These are phyloP conservation scores for Drosophila chauvacae DNA, from an alignment of 1,140 invertebrate species.

Conservation along the genomic window DNA sequence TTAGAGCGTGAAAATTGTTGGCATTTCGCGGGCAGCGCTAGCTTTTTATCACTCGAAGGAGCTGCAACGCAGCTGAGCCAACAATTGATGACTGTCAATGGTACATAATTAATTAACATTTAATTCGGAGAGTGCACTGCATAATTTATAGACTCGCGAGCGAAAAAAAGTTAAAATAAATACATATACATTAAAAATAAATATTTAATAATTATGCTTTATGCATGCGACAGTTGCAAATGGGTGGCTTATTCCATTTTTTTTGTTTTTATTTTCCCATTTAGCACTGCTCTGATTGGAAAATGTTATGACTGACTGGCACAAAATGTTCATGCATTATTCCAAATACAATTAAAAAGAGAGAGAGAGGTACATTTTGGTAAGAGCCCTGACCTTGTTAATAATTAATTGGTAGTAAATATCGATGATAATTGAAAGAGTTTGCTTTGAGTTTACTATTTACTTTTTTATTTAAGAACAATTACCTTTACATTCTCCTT, in stretches of 20 bases:
- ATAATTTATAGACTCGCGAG: slow-evolving; percentile 50
- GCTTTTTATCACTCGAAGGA: slow-evolving; percentile 14
- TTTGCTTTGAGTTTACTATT: neutral
- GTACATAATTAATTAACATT: slow-evolving; percentile 60
- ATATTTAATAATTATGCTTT: slow-evolving; percentile 67
- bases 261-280: slow-evolving; percentile 22
- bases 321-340: slow-evolving; percentile 53
- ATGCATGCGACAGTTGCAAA: slow-evolving; percentile 47
- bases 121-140: slow-evolving; percentile 47
- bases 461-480: neutral
- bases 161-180: slow-evolving; percentile 16
- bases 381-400: neutral
- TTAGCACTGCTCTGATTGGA: slow-evolving; percentile 21
- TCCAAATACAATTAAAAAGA: slow-evolving; percentile 3
- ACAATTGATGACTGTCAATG: slow-evolving; percentile 55
- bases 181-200: slow-evolving; percentile 37
- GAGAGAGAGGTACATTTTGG: neutral
- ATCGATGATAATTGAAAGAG: neutral
- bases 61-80: slow-evolving; percentile 28
- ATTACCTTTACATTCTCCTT: too few relatives aligned
- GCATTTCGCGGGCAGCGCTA: slow-evolving; percentile 42
- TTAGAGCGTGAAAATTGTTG: slow-evolving; percentile 80
- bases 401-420: slow-evolving; percentile 7
- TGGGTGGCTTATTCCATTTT: slow-evolving; percentile 29
- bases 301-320: slow-evolving; percentile 6